phyloP scores from a whole-genome alignment of 2,797 vertebrate genomes.

The Hemitrygon akajei region DNA sequence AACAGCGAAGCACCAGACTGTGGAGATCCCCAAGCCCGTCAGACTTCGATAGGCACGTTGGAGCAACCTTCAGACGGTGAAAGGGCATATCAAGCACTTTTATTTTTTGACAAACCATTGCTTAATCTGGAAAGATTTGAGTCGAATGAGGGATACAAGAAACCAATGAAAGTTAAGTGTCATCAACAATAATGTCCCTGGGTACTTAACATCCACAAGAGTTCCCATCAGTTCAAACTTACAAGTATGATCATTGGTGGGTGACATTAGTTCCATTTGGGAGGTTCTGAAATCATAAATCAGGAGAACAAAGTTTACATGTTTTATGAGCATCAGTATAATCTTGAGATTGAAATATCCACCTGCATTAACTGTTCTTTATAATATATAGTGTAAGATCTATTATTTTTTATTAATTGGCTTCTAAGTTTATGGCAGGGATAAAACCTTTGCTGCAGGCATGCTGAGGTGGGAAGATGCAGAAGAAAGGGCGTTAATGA shows the following conservation, averaged over 20 bases:
- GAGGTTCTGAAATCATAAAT: neutral
- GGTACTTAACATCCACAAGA: neutral
- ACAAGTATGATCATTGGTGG: neutral
- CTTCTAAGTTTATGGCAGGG: neutral
- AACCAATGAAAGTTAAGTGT: constrained; percentile 4
- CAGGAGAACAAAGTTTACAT: neutral
- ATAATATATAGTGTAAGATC: neutral
- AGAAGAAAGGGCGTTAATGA: neutral
- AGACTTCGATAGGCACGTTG: constrained; percentile 57
- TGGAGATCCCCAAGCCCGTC: constrained; percentile 54
- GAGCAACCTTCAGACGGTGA: neutral
- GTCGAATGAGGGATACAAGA: constrained; percentile 23
- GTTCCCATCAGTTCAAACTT: neutral
- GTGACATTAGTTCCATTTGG: neutral
- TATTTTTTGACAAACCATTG: neutral
- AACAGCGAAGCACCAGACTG: constrained; percentile 51
- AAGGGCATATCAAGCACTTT: constrained; percentile 15
- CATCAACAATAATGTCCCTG: constrained; percentile 12
- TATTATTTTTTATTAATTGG: neutral
- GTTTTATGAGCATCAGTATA: neutral
- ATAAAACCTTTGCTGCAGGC: neutral
- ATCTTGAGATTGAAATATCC: too few relatives aligned
- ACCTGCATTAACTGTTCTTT: neutral
- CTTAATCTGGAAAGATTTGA: constrained; percentile 24
- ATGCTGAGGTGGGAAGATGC: neutral